Base-by-base conservation (phyloP, 2,113 vertebrate genomes). In the Lucifuga dentata region DNA sequence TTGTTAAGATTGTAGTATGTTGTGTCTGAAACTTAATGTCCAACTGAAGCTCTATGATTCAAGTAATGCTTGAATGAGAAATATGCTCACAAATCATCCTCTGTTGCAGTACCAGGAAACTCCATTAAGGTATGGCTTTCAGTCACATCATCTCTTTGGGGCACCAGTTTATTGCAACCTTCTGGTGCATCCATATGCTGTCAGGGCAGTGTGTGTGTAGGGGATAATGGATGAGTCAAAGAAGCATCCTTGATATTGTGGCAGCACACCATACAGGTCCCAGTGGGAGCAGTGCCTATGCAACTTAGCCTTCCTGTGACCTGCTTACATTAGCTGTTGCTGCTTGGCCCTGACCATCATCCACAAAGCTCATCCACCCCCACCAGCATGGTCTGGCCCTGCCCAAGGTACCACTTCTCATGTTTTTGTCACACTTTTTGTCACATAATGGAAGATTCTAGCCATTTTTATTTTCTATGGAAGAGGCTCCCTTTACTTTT, bases 291-390 rank as follows among this genome's bases (percentile, higher is more conserved):
- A 55, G 69, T 24, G 35, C 79, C 76, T 71, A 76, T 62, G 69
- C 74, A 80, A 38, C 72, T 44, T 70, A 48, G 65, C 75, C 80
- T 86, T 89, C 81, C 78, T 79, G 66, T 84, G 80, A 86, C 73
- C 83, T 33, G 66, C 68, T 70, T 79, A 32, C 75, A 73, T 83
- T 73, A 76, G 69, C 68, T 52, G n/a, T 71, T 16, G 38, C 20
- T 49, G 81, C 26, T 49, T 57, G 46, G 59, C 33, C 64, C 43
- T 59, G 51, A 23, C 66, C 78, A 57, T 81, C 68, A 57, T 52
- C 46, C 75, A 50, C 40, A 38, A 41, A 63, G 59, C 75, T 49
- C 36, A 33, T 49, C 36, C 70, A 51, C 65, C 65, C 52, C 75
- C 61, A 41, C 32, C 58, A 36, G 13, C 62, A 11, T 62, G 76